These are phyloP conservation scores for Macrosoma leucophasiata DNA, from an alignment of 2,888 invertebrate genomes.

Conservation along the genomic window DNA sequence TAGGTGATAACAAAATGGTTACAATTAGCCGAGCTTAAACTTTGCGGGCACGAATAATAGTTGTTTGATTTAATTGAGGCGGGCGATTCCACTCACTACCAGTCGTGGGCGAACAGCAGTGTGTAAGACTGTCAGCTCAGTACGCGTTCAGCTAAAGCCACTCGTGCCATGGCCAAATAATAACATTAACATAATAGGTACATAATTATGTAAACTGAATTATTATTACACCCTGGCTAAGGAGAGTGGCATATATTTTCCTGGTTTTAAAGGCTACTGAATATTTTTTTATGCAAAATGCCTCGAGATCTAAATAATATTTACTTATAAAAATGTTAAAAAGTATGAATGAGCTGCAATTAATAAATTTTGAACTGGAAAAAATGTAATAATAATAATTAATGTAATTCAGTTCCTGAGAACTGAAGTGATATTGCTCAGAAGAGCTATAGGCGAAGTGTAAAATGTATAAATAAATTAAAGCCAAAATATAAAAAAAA, in stretches of 20 bases:
- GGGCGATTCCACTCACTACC: no score
- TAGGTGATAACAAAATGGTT: no score
- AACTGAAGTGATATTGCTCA: slow-evolving; percentile 57
- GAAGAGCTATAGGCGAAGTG: slow-evolving; percentile 56
- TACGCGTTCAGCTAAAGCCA: background rate
- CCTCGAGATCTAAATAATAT: slow-evolving; percentile 40
- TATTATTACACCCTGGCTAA: slow-evolving; percentile 7
- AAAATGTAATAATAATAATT: slow-evolving; percentile 42
- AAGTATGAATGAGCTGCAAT: slow-evolving; percentile 40
- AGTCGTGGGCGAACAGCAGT: no score
- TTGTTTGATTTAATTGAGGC: no score
- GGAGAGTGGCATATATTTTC: no score
- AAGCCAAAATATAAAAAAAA: slow-evolving; percentile 53
- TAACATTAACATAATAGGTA: slow-evolving; percentile 3
- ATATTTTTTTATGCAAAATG: slow-evolving; percentile 24
- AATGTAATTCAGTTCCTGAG: slow-evolving; percentile 31
- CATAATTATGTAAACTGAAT: slow-evolving; percentile 5
- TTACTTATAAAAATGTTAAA: slow-evolving; percentile 37
- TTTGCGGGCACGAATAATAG: no score
- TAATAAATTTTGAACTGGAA: slow-evolving; percentile 40
- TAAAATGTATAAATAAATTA: slow-evolving; percentile 70
- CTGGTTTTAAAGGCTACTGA: slow-evolving; percentile 12
- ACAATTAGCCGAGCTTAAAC: no score
- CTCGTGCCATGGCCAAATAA: slow-evolving; percentile 3
- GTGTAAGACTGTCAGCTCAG: slow-evolving; percentile 4